phyloP scores from a whole-genome alignment of 2,797 vertebrate genomes.

The Helicolenus hilgendorfi region DNA sequence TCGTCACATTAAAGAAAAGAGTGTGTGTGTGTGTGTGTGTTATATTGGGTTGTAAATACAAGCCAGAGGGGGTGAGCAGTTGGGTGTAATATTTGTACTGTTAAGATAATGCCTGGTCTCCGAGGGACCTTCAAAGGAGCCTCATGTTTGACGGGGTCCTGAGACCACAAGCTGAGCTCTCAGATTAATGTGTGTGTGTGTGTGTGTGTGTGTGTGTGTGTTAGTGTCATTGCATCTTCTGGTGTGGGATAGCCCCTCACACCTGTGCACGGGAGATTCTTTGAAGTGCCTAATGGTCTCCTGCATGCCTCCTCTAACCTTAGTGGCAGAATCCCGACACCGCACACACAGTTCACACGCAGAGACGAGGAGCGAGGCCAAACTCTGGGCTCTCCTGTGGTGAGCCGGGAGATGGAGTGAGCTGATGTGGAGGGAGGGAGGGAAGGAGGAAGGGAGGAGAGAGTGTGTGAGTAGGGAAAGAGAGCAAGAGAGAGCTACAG shows the following conservation, averaged over 20 bases:
- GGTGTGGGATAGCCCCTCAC: constrained; percentile 48
- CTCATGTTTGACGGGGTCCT: constrained; percentile 55
- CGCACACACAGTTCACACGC: constrained; percentile 53
- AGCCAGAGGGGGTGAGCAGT: constrained; percentile 19
- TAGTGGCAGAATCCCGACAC: constrained; percentile 35
- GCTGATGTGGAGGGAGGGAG: constrained; percentile 1
- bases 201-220: constrained; percentile 16
- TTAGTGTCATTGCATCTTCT: constrained; percentile 33
- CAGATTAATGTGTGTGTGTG: constrained; percentile 11
- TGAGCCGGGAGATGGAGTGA: constrained; percentile 13
- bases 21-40: constrained; percentile 9
- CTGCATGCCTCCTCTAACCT: constrained; percentile 53
- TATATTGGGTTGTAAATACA: constrained; percentile 11
- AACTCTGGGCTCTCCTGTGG: constrained; percentile 23
- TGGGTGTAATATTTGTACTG: constrained; percentile 60
- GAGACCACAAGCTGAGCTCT: constrained; percentile 40
- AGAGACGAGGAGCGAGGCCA: constrained; percentile 41
- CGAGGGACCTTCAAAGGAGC: constrained; percentile 61
- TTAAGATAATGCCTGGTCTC: constrained; percentile 48
- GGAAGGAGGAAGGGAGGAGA: not conserved
- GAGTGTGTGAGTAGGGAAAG: not conserved
- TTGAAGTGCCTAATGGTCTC: constrained; percentile 76
- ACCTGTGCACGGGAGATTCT: constrained; percentile 70
- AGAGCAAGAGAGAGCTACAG: not conserved
- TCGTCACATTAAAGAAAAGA: not conserved